Percentiles rank a stretch among this genome's conserved stretches.
Conservation (phyloP, 2,888 invertebrate species). For the Crepidodera aurea region DNA sequence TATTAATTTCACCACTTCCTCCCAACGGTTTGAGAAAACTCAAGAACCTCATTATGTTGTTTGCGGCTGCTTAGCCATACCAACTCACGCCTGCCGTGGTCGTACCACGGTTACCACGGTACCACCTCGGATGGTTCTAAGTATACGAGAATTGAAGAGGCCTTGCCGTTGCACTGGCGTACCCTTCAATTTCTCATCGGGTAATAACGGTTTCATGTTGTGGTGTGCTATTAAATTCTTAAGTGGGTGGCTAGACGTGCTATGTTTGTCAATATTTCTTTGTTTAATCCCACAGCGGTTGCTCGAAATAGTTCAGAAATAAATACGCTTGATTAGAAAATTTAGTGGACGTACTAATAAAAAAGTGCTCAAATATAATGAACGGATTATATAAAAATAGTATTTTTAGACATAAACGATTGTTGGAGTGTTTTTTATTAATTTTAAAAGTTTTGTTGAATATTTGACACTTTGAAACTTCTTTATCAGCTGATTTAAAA, state of each 20-base stretch:
- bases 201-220: constrained; percentile 28
- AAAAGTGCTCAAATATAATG: no score
- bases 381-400: no score
- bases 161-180: constrained; percentile 33
- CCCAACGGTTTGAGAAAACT: not conserved
- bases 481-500: no score
- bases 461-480: no score
- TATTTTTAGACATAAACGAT: no score
- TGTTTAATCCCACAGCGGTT: no score
- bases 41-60: constrained; percentile 59
- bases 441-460: no score
- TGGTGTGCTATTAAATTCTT: constrained; percentile 21
- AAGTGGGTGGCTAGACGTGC: constrained; percentile 11
- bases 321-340: no score
- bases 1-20: not conserved
- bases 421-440: no score
- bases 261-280: constrained; percentile 19
- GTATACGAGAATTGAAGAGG: not conserved
- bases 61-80: constrained; percentile 56
- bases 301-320: no score
- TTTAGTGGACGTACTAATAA: no score
- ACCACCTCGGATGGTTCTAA: constrained; percentile 25
- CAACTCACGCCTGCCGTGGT: constrained; percentile 35
- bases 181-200: constrained; percentile 32
- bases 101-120: constrained; percentile 19